Conservation (phyloP, 2,113 vertebrate species). For the Sula dactylatra region DNA sequence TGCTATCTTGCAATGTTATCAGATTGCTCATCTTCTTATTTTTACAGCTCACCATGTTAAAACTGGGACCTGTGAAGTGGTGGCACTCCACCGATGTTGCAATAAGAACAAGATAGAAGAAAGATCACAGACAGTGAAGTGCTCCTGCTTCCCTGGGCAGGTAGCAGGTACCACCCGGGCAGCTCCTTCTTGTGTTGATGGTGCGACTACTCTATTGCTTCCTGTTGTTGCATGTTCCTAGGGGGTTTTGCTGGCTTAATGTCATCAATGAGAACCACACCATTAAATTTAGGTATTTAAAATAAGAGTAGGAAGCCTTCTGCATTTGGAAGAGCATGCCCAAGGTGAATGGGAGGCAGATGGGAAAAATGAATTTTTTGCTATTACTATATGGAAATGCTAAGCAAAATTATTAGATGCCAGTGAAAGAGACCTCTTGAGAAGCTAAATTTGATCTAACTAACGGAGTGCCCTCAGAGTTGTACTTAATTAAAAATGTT, state of each 20-base stretch:
- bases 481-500: constrained; percentile 8
- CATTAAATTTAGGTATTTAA: neutral
- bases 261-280: neutral
- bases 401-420: neutral
- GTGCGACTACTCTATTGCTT: constrained; percentile 74
- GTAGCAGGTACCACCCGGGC: constrained; percentile 96
- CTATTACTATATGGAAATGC: neutral
- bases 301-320: neutral
- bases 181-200: constrained; percentile 95
- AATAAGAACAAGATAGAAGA: constrained; percentile 99
- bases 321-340: neutral
- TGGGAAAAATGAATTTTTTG: neutral
- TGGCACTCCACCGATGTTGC: constrained; percentile 96
- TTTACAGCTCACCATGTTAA: constrained; percentile 87
- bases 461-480: neutral
- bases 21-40: constrained; percentile 35
- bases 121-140: constrained; percentile 97
- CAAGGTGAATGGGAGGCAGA: neutral
- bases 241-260: neutral
- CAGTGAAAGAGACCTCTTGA: neutral
- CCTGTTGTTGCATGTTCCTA: neutral
- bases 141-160: constrained; percentile 97
- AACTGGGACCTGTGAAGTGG: constrained; percentile 96
- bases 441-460: neutral
- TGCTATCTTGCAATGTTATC: neutral